Percentiles rank a stretch among this genome's conserved stretches.
Evolutionary conservation across 2,888 invertebrate genomes (phyloP).

Genomic region (Glaucopsyche alexis): DNA sequence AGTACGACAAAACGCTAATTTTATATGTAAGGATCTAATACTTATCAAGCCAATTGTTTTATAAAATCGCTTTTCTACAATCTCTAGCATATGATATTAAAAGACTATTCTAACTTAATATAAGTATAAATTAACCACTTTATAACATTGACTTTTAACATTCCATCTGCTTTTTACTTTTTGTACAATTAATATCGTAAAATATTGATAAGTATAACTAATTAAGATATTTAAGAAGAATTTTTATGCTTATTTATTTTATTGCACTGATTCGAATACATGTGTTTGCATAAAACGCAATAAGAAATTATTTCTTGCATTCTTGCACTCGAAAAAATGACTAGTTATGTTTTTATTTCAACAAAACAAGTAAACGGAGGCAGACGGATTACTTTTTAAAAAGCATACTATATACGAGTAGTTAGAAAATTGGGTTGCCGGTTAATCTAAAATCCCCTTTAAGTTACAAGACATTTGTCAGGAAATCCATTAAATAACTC

Average conservation of each 20-base stretch:
- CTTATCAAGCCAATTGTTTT: too few species aligned
- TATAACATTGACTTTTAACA: conserved; percentile 11
- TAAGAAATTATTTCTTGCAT: not conserved
- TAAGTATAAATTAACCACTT: conserved; percentile 5
- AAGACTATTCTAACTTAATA: conserved; percentile 4
- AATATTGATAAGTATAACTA: conserved; percentile 1
- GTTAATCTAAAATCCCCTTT: too few species aligned
- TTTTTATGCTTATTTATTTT: not conserved
- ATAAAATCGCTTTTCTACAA: too few species aligned
- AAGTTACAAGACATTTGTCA: too few species aligned
- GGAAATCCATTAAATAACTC: too few species aligned
- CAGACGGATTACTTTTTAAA: too few species aligned
- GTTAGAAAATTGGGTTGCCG: too few species aligned
- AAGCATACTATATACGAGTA: too few species aligned
- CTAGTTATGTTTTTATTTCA: too few species aligned
- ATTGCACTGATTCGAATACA: not conserved
- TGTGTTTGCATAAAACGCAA: not conserved
- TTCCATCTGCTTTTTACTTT: conserved; percentile 6
- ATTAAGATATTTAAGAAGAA: conserved; percentile 5
- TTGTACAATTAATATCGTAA: not conserved
- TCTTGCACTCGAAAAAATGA: not conserved
- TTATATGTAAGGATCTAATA: too few species aligned
- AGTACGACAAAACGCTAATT: too few species aligned
- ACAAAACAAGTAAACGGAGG: too few species aligned
- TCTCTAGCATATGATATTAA: not conserved